These are phyloP conservation scores for Poeciliopsis presidionis DNA, from an alignment of 2,797 vertebrate species.

Conservation along the genomic window DNA sequence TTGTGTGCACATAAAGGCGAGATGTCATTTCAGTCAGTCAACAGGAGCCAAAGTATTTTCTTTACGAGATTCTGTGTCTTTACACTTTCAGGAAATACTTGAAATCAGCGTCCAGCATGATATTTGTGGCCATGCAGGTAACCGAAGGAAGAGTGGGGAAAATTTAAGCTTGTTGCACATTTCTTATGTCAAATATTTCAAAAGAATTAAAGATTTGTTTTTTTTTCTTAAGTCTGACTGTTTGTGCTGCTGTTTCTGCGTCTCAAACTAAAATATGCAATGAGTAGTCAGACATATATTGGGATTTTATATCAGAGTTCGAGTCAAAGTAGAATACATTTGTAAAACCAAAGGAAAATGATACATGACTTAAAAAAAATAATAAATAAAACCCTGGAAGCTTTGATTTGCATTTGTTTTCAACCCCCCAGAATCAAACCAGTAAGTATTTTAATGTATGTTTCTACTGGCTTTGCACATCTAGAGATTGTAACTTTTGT, in stretches of 20 bases:
- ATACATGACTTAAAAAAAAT: neutral
- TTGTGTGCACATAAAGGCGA: neutral
- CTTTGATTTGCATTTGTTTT: neutral
- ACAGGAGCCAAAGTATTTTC: neutral
- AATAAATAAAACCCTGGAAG: neutral
- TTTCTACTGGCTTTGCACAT: neutral
- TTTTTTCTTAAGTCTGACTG: constrained; percentile 53
- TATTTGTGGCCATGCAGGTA: constrained; percentile 3
- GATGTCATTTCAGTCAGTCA: neutral
- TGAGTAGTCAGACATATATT: neutral
- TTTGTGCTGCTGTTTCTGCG: constrained; percentile 7
- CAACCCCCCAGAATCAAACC: neutral
- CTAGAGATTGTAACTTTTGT: neutral
- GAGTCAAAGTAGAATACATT: neutral
- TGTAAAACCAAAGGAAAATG: neutral
- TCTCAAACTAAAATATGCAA: neutral
- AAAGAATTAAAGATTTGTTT: constrained; percentile 71
- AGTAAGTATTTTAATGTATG: neutral
- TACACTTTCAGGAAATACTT: constrained; percentile 27
- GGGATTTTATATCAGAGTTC: neutral
- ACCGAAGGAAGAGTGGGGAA: constrained; percentile 13
- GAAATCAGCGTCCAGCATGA: constrained; percentile 3
- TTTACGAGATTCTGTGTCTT: constrained; percentile 8
- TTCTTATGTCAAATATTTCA: constrained; percentile 48
- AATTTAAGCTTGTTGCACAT: constrained; percentile 22